Base-by-base conservation (phyloP, 2,113 vertebrate genomes). In the Mirza zaza region DNA sequence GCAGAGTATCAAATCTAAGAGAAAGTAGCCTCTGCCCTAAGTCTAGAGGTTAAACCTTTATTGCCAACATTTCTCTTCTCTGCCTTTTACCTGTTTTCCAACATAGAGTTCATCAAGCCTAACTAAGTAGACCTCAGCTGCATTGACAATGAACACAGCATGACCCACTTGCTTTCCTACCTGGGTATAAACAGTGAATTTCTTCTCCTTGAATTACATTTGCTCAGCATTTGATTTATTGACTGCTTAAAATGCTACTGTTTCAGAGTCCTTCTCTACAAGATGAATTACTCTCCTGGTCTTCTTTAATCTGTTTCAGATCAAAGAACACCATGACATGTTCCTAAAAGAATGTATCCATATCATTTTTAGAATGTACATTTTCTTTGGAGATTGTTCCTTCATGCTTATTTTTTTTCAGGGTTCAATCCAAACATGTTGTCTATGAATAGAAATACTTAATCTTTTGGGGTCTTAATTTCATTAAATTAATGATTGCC, bases 161-260 rank as follows among this genome's bases (percentile, higher is more conserved):
- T 34, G 57, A 45, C 50, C 55, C 34, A 15, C 18, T 67, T 50
- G 5, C n/a, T 63, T 63, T 2, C 50, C 61, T 67, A 14, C 27
- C 17, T 91, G 67, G 27, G 13, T 85, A 65, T 82, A 18, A 77
- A 39, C 17, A 12, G 14, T 87, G 50, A 7, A n/a, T 21, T 50
- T 59, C 73, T 89, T 81, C 13, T 71, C 23, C 15, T n/a, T 34
- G 73, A 34, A 7, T 59, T 65, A 5, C 11, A 18, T 39, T 92
- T 79, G 67, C 59, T 59, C 20, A 27, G 73, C 48, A n/a, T 85
- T 79, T 95, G 88, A 97, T 97, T 94, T 96, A 96, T 81, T 61
- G 80, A 87, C 85, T 97, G 48, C 18, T 87, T 96, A 76, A 87
- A 71, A 85, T 87, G 93, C 77, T 96, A 21, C 85, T 85, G n/a